Evolutionary conservation across 2,888 invertebrate genomes (phyloP).

Genomic region (Macropis europaea): DNA sequence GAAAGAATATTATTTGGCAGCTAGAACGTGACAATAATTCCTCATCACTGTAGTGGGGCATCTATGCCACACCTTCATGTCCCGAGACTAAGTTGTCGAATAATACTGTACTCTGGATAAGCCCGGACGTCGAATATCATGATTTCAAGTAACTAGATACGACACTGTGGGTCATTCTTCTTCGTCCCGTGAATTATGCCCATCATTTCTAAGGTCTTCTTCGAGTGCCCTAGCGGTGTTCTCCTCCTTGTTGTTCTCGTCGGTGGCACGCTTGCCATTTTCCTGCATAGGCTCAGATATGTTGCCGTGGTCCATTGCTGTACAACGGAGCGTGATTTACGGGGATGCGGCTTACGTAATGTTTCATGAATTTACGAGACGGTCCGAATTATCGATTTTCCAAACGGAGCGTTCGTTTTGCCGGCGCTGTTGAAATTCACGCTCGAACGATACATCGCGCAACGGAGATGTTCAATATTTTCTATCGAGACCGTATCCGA

Average conservation of each 20-base stretch:
- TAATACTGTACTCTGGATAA: too few relatives aligned
- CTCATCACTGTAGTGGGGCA: too few relatives aligned
- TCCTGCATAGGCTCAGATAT: conserved; percentile 54
- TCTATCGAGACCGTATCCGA: too few relatives aligned
- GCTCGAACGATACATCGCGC: too few relatives aligned
- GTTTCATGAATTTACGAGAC: conserved; percentile 18
- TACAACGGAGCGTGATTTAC: conserved; percentile 59
- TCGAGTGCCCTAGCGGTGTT: conserved; percentile 30
- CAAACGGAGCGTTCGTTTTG: conserved; percentile 3
- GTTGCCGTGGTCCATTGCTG: conserved; percentile 62
- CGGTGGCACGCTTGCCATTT: conserved; percentile 41
- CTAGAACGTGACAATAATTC: too few relatives aligned
- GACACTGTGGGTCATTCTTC: conserved; percentile 35
- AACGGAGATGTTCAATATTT: too few relatives aligned
- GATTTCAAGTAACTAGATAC: conserved; percentile 11
- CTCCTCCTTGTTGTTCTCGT: conserved; percentile 32
- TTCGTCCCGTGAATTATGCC: conserved; percentile 24
- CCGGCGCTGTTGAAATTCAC: too few relatives aligned
- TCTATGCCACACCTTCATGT: too few relatives aligned
- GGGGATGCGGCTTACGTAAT: conserved; percentile 42
- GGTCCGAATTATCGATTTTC: conserved; percentile 51
- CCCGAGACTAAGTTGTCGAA: too few relatives aligned
- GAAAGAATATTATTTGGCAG: too few relatives aligned
- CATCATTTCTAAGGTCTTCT: conserved; percentile 29
- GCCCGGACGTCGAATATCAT: neutral